Evolutionary conservation across 2,113 vertebrate species (phyloP), one percentile per base, ranked within the genome.

Genomic region (Eolophus roseicapilla): DNA sequence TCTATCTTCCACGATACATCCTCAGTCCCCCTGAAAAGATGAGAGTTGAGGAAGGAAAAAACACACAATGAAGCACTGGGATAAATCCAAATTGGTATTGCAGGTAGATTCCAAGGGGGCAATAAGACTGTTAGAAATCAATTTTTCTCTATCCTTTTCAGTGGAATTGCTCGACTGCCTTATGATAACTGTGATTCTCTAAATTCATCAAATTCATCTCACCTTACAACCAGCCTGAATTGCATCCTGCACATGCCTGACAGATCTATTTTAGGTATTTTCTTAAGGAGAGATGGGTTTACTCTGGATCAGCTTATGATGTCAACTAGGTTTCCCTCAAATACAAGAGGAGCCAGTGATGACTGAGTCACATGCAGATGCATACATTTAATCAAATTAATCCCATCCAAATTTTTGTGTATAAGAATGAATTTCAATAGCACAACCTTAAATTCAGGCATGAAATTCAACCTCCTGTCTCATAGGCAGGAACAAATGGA

Each of bases 1-100:
- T 97, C 95, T 4, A 17, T 96, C 33, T 90, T 95, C 82, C 88
- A 94, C 1, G 43, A 73, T 3, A 92, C 9, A 7, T 98, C 98
- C 70, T 97, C 84, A 0, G 79, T n/a, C 11, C 89, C 96, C 49
- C 97, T 97, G 53, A 14, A 79, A 88, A 68, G 11, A 14, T 4
- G 8, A 90, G 39, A 86, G 8, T 17, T 6, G 21, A 63, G 35
- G n/a, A 17, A 7, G 15, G 15, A 64, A 73, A 60, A 59, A 23
- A 3, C 25, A 33, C 8, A 4, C 4, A 25, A 0, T 3, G 24
- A 63, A 87, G 20, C 23, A 15, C 19, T 28, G 37, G 27, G 50
- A 52, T 28, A 50, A 88, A 79, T 55, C 67, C 50, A 8, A 11
- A 11, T 2, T 25, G 37, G 37, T 52, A 9, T 29, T 31, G 39